Conservation (phyloP, 2,797 vertebrate genomes). For the Alfaro cultratus region DNA sequence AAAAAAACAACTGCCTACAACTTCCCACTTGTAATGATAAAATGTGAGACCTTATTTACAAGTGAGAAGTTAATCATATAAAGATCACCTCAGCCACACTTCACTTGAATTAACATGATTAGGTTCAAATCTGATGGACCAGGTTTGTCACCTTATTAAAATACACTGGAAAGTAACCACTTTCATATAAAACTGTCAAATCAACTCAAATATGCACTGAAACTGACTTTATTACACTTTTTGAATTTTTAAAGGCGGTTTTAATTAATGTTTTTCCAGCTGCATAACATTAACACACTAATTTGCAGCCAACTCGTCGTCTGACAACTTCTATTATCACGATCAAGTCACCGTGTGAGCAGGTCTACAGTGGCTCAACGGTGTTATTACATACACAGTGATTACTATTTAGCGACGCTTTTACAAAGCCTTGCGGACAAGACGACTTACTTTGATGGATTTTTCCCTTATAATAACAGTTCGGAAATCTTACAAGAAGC, state of each 20-base stretch:
- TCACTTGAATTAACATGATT: constrained; percentile 3
- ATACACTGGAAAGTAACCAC: neutral
- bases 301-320: constrained; percentile 23
- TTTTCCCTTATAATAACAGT: constrained; percentile 4
- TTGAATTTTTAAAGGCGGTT: neutral
- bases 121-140: neutral
- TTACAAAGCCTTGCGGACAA: constrained; percentile 36
- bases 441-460: constrained; percentile 5
- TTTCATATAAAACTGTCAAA: neutral
- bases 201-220: neutral
- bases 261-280: constrained; percentile 11
- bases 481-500: neutral
- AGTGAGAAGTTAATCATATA: neutral
- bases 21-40: constrained; percentile 12
- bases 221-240: neutral
- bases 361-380: constrained; percentile 33
- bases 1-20: neutral
- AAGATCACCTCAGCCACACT: neutral
- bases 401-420: constrained; percentile 58
- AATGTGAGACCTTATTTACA: constrained; percentile 1
- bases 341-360: constrained; percentile 32
- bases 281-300: constrained; percentile 2
- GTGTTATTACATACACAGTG: constrained; percentile 53
- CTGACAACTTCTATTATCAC: constrained; percentile 27
- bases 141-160: neutral